Evolutionary conservation across 2,113 vertebrate species (phyloP), one percentile per base, ranked within the genome.

Genomic region (Marmota flaviventris): DNA sequence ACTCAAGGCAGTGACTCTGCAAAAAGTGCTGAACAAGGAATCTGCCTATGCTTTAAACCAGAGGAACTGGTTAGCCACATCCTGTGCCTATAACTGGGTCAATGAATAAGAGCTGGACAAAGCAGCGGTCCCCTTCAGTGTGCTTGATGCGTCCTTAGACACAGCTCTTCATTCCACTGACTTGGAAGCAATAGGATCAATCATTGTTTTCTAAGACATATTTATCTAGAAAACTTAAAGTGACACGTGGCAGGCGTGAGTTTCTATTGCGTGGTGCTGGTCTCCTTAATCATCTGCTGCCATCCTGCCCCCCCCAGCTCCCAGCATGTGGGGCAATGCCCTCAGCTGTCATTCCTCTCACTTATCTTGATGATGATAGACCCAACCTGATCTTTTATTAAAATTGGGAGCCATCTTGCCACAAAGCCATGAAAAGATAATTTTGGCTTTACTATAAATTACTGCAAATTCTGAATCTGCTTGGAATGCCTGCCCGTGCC

Each of bases 1-100:
- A 99, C 99, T 97, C 99, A 99, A 0, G 99, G 99, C 98, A 99
- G 99, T 0, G 99, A 99, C 97, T 51, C 48, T 0, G 99, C 99
- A 34, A 98, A 99, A 8, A 99, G 99, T 9, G 99, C 99, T 9
- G 98, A 99, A 99, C 20, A 98, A 82, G 99, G 99, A 97, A 99
- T 99, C 75, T 97, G 85, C 93, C 98, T 99, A 93, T 99, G 99
- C 99, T 99, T 99, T 98, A 99, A 51, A 45, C 98, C 98, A 0
- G 86, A 98, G 0, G 99, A 99, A 98, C 95, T 99, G 93, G 88
- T 98, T 0, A 97, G 97, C 91, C 99, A 98, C 98, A 0, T 98
- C 98, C 13, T 95, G 99, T 97, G 99, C 99, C 56, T 97, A 98
- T 0, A 97, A 97, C 75, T 99, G 99, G 99, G 98, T 99, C 97